Evolutionary conservation across 2,113 vertebrate species (phyloP).

Genomic region (Xenus cinereus): DNA sequence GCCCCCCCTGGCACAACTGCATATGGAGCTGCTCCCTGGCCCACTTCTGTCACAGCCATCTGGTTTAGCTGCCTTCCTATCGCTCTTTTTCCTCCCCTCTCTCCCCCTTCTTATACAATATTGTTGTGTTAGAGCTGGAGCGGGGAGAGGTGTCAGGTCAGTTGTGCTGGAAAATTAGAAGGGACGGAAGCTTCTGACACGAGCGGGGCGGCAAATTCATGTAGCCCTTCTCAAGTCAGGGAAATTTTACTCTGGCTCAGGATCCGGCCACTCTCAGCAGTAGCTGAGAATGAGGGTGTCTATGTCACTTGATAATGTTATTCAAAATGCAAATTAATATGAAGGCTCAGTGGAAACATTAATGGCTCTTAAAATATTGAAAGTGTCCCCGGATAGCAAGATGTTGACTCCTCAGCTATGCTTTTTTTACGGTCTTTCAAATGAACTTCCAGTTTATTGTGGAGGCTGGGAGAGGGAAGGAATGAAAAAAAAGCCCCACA

Average conservation of each 20-base stretch:
- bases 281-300: neutral
- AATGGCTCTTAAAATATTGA: conserved; percentile 12
- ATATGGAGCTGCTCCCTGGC: conserved; percentile 1
- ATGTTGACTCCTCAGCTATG: neutral
- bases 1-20: neutral
- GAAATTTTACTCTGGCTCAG: neutral
- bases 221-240: neutral
- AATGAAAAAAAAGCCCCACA: neutral
- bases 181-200: neutral
- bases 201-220: neutral
- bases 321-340: neutral
- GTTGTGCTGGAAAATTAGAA: neutral
- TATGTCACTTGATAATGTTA: neutral
- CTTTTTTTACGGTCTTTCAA: neutral
- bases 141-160: neutral
- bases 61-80: neutral
- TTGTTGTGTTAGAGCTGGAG: neutral
- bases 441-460: neutral
- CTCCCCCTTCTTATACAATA: neutral
- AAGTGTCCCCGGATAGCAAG: neutral
- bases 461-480: neutral
- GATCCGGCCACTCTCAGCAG: neutral
- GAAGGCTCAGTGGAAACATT: neutral
- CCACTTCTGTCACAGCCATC: conserved; percentile 20
- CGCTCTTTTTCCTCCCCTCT: accelerated